Base-by-base conservation (phyloP, 1,140 invertebrate species). In the Lucilia sericata region DNA sequence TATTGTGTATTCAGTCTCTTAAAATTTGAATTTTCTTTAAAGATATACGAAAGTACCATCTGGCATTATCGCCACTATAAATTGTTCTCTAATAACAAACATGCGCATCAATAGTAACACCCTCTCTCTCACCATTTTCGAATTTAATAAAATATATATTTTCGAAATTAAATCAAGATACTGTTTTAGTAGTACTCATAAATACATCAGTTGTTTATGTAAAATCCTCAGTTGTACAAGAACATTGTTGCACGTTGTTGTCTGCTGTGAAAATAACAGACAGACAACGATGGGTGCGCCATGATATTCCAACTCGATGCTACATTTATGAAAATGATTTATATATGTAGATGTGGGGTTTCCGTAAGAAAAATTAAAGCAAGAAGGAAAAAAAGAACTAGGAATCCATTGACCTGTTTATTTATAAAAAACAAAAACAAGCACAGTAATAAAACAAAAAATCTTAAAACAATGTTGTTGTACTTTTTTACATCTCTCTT, bases 361-460 rank as follows among this genome's bases (percentile, higher is more conserved):
- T 70, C 21, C 65, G 65, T 2, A 70, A 60, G n/a, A 60, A 60
- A 60, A 60, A 42, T 8, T 42, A 60, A 60, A 60, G 5, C n/a
- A 60, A 17, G 2, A 17, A 17, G n/a, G 25, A 30, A 30, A 30
- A 30, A 30, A 30, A 30, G 25, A 30, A 30, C n/a, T 19, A 21
- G n/a, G 65, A 70, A 70, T 70, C 65, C 65, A 70, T 70, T 70
- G 65, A 70, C 65, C 65, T 70, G 65, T 70, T 70, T 70, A 70
- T 70, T 21, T 25, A 70, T 9, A 21, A 70, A 19, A n/a, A 7
- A 17, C 14, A n/a, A 60, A 14, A 60, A 60, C 14, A 60, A 42
- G 42, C 42, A 42, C 42, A 42, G 42, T 42, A 42, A 42, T 42
- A 60, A 5, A 14, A 17, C 13, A 60, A 60, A 14, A 60, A 60